phyloP scores from a whole-genome alignment of 2,888 invertebrate genomes.

The Scaptomyza parva region DNA sequence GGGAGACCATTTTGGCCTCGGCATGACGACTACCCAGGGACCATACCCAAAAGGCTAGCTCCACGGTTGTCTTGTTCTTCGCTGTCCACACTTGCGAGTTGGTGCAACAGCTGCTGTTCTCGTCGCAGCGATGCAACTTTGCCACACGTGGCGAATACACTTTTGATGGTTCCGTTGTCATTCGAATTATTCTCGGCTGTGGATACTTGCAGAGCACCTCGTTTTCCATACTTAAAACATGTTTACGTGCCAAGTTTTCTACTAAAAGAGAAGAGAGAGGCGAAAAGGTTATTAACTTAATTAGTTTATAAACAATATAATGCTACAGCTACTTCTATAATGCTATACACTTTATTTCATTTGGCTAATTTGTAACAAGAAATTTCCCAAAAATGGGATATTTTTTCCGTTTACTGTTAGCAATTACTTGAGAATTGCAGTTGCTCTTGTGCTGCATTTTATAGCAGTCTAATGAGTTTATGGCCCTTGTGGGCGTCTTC shows the following conservation, averaged over 20 bases:
- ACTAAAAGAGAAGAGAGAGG: slow-evolving; percentile 27
- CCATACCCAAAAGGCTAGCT: slow-evolving; percentile 69
- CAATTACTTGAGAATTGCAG: slow-evolving; percentile 1
- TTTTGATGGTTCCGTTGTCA: slow-evolving; percentile 86
- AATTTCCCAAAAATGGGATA: not conserved
- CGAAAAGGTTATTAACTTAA: not conserved
- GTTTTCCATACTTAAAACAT: slow-evolving; percentile 67
- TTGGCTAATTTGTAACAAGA: slow-evolving; percentile 3
- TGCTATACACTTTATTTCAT: not conserved
- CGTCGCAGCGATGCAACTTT: slow-evolving; percentile 93
- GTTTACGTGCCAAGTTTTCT: slow-evolving; percentile 66
- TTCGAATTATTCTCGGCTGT: slow-evolving; percentile 19
- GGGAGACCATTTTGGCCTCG: slow-evolving; percentile 49
- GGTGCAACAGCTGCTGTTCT: slow-evolving; percentile 93
- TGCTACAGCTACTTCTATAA: not conserved
- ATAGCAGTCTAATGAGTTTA: slow-evolving; percentile 46
- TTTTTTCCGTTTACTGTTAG: not conserved
- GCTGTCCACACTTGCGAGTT: slow-evolving; percentile 90
- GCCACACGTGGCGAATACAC: slow-evolving; percentile 93
- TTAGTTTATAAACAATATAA: not conserved
- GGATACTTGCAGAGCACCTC: slow-evolving; percentile 70
- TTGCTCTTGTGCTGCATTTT: slow-evolving; percentile 32
- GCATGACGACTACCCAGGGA: slow-evolving; percentile 19
- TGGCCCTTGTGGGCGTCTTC: slow-evolving; percentile 37
- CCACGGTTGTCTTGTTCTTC: slow-evolving; percentile 86